Conservation (phyloP, 2,888 invertebrate genomes). For the Tridacna gigas region DNA sequence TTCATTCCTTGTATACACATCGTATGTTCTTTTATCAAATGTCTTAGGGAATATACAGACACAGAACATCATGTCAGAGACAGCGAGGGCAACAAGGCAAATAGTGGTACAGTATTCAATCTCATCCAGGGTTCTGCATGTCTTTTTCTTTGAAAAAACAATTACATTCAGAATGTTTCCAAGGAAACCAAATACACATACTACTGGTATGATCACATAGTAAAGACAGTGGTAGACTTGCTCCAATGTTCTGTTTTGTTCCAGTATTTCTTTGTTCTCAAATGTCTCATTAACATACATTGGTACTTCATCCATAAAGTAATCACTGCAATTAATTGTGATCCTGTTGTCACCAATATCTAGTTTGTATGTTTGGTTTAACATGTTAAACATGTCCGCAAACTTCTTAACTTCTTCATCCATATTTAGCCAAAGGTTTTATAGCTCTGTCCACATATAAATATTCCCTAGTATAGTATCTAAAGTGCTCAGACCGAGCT, state of each 20-base stretch:
- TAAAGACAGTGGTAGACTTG: slow-evolving; percentile 50
- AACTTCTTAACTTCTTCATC: slow-evolving; percentile 6
- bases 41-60: slow-evolving; percentile 87
- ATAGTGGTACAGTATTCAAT: slow-evolving; percentile 92
- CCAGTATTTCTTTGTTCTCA: slow-evolving; percentile 1
- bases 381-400: slow-evolving; percentile 11
- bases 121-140: slow-evolving; percentile 86
- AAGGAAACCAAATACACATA: slow-evolving; percentile 90
- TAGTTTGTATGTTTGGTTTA: slow-evolving; percentile 10
- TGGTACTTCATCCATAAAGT: slow-evolving; percentile 12
- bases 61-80: slow-evolving; percentile 89
- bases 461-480: too few relatives aligned
- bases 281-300: slow-evolving; percentile 4
- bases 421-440: neutral
- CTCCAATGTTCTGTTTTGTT: slow-evolving; percentile 17
- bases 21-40: slow-evolving; percentile 57
- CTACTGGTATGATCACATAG: slow-evolving; percentile 87
- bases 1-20: slow-evolving; percentile 87
- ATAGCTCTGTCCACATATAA: neutral
- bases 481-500: too few relatives aligned
- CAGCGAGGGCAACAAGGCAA: slow-evolving; percentile 90
- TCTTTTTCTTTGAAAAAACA: slow-evolving; percentile 88
- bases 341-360: neutral
- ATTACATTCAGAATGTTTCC: slow-evolving; percentile 92
- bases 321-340: slow-evolving; percentile 17